A percentile compares a stretch with the other conserved stretches of the same genome.
Evolutionary conservation across 1,140 invertebrate genomes (phyloP).

Genomic region (Drosophila sp.): DNA sequence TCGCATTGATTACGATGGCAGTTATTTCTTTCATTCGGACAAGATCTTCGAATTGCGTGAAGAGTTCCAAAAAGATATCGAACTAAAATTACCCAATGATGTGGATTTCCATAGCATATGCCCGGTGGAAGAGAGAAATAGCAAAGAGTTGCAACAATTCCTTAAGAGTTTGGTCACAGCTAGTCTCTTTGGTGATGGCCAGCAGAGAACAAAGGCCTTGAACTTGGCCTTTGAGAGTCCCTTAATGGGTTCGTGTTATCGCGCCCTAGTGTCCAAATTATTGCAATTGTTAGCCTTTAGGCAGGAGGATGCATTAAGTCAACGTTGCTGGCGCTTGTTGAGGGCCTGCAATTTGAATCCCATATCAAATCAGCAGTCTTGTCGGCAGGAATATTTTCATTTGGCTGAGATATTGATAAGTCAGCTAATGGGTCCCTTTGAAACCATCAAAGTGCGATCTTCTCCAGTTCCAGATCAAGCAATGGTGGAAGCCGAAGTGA

Average conservation of each 20-base stretch:
- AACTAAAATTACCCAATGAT: slow-evolving; percentile 45
- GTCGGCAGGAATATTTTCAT: slow-evolving; percentile 71
- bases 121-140: slow-evolving; percentile 65
- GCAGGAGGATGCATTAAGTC: slow-evolving; percentile 64
- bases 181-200: slow-evolving; percentile 56
- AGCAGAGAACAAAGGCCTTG: slow-evolving; percentile 47
- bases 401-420: slow-evolving; percentile 75
- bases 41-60: slow-evolving; percentile 77
- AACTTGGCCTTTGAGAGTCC: slow-evolving; percentile 62
- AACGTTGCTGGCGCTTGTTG: slow-evolving; percentile 70
- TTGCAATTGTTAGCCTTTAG: slow-evolving; percentile 73
- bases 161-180: slow-evolving; percentile 70
- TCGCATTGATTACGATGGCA: slow-evolving; percentile 79
- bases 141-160: slow-evolving; percentile 60
- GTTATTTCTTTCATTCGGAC: slow-evolving; percentile 75
- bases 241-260: slow-evolving; percentile 70
- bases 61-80: slow-evolving; percentile 73
- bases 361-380: slow-evolving; percentile 55
- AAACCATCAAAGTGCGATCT: slow-evolving; percentile 63
- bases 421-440: slow-evolving; percentile 72
- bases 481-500: background rate
- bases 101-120: slow-evolving; percentile 63
- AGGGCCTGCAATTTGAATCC: slow-evolving; percentile 68
- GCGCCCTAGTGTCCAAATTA: slow-evolving; percentile 65
- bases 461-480: slow-evolving; percentile 9